Percentiles rank a stretch among this genome's conserved stretches.
Evolutionary conservation across 2,888 invertebrate genomes (phyloP).

Genomic region (Thumatha senex): DNA sequence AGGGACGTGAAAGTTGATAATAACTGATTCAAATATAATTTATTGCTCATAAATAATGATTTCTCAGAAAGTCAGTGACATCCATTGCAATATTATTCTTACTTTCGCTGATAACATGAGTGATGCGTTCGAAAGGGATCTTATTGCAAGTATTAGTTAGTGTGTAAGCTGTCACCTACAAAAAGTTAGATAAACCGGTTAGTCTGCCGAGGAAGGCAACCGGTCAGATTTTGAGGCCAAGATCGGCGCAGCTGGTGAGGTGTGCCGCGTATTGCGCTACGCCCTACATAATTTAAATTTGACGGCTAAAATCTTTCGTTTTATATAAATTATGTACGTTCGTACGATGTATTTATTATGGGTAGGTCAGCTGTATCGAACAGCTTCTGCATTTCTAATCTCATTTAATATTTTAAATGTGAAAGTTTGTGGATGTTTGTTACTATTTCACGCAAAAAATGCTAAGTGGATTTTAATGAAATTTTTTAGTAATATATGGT

Average conservation of each 20-base stretch:
- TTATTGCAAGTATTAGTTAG: constrained; percentile 49
- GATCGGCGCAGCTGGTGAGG: constrained; percentile 47
- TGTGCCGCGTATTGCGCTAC: constrained; percentile 26
- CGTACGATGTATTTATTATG: neutral
- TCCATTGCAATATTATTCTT: constrained; percentile 38
- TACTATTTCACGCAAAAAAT: too few species aligned
- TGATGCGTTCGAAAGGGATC: constrained; percentile 23
- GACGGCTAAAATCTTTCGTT: constrained; percentile 37
- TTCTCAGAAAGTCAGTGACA: constrained; percentile 34
- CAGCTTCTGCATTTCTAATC: neutral
- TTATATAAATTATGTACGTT: neutral
- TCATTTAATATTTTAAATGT: too few species aligned
- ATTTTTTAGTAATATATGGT: too few species aligned
- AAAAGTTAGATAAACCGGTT: constrained; percentile 72
- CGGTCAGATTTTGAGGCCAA: constrained; percentile 74
- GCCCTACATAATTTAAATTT: constrained; percentile 66
- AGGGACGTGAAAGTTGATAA: constrained; percentile 55
- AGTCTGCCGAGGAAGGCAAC: constrained; percentile 72
- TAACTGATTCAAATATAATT: constrained; percentile 48
- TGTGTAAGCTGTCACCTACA: constrained; percentile 51
- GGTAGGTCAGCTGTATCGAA: neutral
- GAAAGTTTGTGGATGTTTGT: too few species aligned
- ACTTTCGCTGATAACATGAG: constrained; percentile 32
- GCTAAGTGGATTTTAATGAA: too few species aligned
- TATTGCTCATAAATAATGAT: constrained; percentile 47